phyloP scores from a whole-genome alignment of 2,113 vertebrate species.

The Engraulis encrasicolus region DNA sequence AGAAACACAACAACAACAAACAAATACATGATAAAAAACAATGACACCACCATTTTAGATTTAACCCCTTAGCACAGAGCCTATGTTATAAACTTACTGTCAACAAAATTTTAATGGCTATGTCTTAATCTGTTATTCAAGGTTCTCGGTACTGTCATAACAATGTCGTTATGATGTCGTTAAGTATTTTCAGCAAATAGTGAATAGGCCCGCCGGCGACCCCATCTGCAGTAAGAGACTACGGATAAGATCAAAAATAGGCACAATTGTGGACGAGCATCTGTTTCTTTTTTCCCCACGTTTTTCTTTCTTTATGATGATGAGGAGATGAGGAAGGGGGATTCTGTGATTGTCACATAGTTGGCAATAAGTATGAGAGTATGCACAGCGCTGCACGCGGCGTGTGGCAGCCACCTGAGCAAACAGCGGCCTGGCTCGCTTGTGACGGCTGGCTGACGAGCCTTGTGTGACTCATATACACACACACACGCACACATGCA shows the following conservation, averaged over 20 bases:
- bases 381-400: not conserved
- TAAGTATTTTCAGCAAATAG: too few relatives aligned
- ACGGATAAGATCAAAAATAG: not conserved
- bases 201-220: too few relatives aligned
- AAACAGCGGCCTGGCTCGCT: not conserved
- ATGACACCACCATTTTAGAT: not conserved
- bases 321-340: not conserved
- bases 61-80: too few relatives aligned
- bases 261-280: not conserved
- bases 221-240: too few relatives aligned
- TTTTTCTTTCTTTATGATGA: too few relatives aligned
- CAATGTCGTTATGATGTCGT: too few relatives aligned
- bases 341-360: not conserved
- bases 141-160: too few relatives aligned
- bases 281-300: not conserved
- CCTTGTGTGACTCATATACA: slow-evolving; percentile 32
- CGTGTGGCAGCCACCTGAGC: not conserved
- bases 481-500: too few relatives aligned
- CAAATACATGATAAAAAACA: not conserved
- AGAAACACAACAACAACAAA: too few relatives aligned
- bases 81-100: too few relatives aligned
- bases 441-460: slow-evolving; percentile 2
- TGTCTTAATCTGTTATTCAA: too few relatives aligned
- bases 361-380: not conserved
- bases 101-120: too few relatives aligned